Evolutionary conservation across 2,113 vertebrate genomes (phyloP).

Genomic region (Lasiurus cinereus): DNA sequence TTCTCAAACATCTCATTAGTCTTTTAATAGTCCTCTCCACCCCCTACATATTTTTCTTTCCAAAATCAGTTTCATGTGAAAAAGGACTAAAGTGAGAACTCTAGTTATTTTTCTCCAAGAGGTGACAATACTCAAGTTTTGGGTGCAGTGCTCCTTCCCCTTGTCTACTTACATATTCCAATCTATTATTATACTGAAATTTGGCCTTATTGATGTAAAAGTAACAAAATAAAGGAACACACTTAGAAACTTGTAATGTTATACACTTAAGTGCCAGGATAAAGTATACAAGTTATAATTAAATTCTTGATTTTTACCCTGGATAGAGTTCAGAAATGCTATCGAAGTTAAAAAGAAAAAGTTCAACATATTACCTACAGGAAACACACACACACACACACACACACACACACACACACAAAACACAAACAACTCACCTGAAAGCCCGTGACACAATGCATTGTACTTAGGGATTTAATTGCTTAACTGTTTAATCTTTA

Average conservation of each 20-base stretch:
- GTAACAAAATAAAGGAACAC: background rate
- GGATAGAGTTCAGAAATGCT: conserved; percentile 4
- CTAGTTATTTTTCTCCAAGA: conserved; percentile 48
- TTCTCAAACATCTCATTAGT: conserved; percentile 68
- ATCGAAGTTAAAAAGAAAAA: background rate
- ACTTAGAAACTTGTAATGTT: background rate
- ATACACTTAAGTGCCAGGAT: background rate
- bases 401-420: no score
- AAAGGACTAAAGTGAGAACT: background rate
- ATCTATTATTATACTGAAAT: background rate
- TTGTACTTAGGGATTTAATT: conserved; percentile 54
- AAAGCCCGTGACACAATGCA: background rate
- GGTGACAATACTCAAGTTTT: background rate
- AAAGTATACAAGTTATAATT: background rate
- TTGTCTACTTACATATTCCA: conserved; percentile 4
- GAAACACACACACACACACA: background rate
- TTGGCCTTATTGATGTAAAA: background rate
- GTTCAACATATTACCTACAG: background rate
- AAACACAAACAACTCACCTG: background rate
- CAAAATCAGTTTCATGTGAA: conserved; percentile 47
- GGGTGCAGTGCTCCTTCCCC: background rate
- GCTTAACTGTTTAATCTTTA: conserved; percentile 63
- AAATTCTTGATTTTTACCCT: conserved; percentile 39
- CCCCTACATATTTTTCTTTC: conserved; percentile 8
- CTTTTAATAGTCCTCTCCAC: background rate